A percentile compares a stretch with the other conserved stretches of the same genome.
Conservation (phyloP, 2,888 invertebrate species). For the Phania funesta region DNA sequence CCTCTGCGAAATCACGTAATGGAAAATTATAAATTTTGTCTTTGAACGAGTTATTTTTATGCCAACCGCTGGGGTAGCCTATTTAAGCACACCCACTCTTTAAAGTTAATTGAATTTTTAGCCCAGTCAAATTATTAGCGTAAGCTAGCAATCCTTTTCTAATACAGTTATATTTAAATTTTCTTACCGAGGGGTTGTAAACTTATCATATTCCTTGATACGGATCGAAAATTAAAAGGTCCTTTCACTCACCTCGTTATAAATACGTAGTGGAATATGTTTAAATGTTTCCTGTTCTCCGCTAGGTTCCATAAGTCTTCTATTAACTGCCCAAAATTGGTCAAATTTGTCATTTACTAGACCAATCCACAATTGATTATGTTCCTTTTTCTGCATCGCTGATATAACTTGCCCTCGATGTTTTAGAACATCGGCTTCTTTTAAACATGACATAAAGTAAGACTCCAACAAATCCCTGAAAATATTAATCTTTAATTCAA, state of each 20-base stretch:
- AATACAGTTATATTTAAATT: too few relatives aligned
- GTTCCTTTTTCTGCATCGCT: conserved; percentile 97
- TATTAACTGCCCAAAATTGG: conserved; percentile 99
- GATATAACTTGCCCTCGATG: conserved; percentile 94
- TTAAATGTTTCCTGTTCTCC: conserved; percentile 91
- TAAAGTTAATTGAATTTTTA: too few relatives aligned
- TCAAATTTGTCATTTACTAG: conserved; percentile 98
- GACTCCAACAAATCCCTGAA: conserved; percentile 93
- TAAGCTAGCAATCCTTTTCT: too few relatives aligned
- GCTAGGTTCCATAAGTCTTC: conserved; percentile 94
- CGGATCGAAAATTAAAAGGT: not conserved
- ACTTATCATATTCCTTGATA: too few relatives aligned
- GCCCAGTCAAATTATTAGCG: too few relatives aligned
- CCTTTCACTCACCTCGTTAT: conserved; percentile 81
- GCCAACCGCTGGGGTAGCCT: too few relatives aligned
- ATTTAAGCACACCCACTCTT: too few relatives aligned
- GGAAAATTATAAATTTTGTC: too few relatives aligned
- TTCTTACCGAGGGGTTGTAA: too few relatives aligned
- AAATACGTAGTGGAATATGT: conserved; percentile 94
- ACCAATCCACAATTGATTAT: conserved; percentile 97
- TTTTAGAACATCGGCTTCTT: conserved; percentile 99
- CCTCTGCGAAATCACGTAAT: too few relatives aligned
- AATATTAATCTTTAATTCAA: too few relatives aligned
- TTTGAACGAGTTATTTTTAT: too few relatives aligned
- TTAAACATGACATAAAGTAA: conserved; percentile 96